These are phyloP conservation scores for Ascaphus truei DNA, from an alignment of 2,113 vertebrate species.

Conservation along the genomic window DNA sequence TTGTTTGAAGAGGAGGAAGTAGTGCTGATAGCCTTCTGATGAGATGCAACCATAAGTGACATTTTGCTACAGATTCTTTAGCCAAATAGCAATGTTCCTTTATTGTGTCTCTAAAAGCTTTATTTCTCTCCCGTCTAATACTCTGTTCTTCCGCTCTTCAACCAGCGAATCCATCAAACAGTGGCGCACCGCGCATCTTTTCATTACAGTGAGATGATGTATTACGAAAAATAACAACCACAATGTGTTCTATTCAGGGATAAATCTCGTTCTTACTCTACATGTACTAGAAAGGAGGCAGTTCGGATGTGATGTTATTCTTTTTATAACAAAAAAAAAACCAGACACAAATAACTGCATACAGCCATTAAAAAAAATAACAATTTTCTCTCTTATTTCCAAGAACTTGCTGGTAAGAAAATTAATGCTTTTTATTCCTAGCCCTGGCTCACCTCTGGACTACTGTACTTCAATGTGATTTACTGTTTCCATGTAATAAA, in stretches of 20 bases:
- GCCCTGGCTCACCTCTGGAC: conserved; percentile 38
- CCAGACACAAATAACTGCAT: background rate
- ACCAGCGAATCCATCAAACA: conserved; percentile 50
- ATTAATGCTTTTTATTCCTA: background rate
- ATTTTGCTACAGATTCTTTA: conserved; percentile 38
- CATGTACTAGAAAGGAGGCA: background rate
- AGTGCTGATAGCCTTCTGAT: conserved; percentile 55
- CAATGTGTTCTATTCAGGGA: background rate
- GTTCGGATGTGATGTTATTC: conserved; percentile 10
- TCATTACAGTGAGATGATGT: conserved; percentile 23
- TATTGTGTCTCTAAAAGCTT: background rate
- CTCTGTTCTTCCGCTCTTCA: conserved; percentile 10
- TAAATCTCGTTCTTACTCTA: conserved; percentile 21
- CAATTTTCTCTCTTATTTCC: background rate
- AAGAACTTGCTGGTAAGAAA: background rate
- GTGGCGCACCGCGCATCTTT: conserved; percentile 31
- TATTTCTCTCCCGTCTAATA: accelerated
- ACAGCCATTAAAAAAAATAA: background rate
- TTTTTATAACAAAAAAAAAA: conserved; percentile 3
- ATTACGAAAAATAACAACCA: conserved; percentile 12
- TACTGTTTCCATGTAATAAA: conserved; percentile 48
- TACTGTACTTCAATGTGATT: conserved; percentile 51
- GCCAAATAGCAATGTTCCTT: background rate
- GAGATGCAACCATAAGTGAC: conserved; percentile 60
- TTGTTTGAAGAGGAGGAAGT: conserved; percentile 37